Percentiles rank a stretch among this genome's conserved stretches.
Evolutionary conservation across 2,797 vertebrate genomes (phyloP).

Genomic region (Sebastes kiyomatsui): DNA sequence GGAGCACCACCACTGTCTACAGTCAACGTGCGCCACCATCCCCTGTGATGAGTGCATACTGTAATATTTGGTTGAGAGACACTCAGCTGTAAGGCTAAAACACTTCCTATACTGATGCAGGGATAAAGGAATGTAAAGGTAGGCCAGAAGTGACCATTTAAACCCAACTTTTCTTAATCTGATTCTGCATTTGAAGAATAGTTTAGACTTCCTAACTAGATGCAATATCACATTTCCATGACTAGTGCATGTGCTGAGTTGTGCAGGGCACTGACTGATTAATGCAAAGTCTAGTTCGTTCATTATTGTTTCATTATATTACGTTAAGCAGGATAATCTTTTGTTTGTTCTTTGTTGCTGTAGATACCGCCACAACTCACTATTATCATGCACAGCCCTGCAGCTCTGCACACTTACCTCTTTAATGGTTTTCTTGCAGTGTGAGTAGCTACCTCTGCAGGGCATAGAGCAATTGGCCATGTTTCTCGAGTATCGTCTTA

Average conservation of each 20-base stretch:
- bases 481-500: neutral
- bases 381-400: constrained; percentile 1
- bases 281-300: constrained; percentile 17
- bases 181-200: neutral
- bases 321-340: constrained; percentile 11
- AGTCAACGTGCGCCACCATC: neutral
- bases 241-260: neutral
- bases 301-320: constrained; percentile 21
- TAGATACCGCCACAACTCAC: neutral
- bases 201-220: neutral
- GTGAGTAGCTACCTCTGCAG: neutral
- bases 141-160: neutral
- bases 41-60: neutral
- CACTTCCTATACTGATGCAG: neutral
- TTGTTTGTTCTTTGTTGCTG: constrained; percentile 24
- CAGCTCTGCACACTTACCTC: neutral
- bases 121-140: neutral
- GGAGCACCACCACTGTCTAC: neutral
- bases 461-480: neutral
- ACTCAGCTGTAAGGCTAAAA: neutral
- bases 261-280: neutral
- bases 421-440: neutral
- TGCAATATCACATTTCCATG: neutral
- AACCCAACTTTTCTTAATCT: neutral
- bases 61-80: neutral